Conservation (phyloP, 2,113 vertebrate species). For the Nannospalax galili region DNA sequence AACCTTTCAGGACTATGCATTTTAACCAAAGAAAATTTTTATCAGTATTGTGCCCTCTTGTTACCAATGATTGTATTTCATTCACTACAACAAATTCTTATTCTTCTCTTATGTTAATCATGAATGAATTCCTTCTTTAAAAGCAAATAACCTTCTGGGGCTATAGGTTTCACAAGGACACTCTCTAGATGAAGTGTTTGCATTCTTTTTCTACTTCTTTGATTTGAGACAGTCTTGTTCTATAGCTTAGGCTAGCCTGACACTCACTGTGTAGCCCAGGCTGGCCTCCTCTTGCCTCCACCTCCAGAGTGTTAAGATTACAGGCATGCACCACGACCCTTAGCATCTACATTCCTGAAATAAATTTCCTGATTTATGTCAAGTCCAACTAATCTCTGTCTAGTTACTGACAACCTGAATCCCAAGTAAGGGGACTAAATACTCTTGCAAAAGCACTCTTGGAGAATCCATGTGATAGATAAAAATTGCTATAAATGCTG, state of each 20-base stretch:
- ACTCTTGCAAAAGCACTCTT: background rate
- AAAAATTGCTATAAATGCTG: background rate
- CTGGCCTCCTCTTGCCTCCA: background rate
- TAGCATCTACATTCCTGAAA: background rate
- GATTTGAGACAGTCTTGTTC: background rate
- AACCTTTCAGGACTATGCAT: background rate
- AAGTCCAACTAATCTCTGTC: background rate
- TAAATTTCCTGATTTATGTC: background rate
- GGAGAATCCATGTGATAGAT: background rate
- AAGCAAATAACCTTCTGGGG: background rate
- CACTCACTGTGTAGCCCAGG: background rate
- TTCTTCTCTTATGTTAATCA: background rate
- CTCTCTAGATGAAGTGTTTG: background rate
- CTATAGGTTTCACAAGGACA: background rate
- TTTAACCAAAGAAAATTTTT: background rate
- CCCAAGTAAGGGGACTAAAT: background rate
- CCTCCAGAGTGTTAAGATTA: background rate
- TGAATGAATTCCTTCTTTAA: conserved; percentile 4
- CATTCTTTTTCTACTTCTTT: background rate
- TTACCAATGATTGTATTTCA: background rate
- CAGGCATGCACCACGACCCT: too few relatives aligned
- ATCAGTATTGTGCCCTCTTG: background rate
- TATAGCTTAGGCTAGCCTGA: background rate
- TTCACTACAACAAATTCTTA: background rate
- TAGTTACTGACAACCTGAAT: background rate